Conservation (phyloP, 2,888 invertebrate species). For the Heliconius sara region DNA sequence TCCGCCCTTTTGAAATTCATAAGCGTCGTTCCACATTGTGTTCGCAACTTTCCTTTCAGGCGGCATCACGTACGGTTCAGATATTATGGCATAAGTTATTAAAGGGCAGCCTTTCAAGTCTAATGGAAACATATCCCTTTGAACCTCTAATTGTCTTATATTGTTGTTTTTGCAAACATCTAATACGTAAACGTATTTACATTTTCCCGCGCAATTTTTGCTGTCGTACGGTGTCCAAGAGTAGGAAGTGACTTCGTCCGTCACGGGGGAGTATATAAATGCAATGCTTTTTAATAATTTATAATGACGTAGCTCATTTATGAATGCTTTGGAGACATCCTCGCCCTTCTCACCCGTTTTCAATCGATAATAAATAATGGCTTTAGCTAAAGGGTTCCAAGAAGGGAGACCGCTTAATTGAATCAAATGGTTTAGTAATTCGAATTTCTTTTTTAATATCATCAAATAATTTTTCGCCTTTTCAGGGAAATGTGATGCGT, state of each 20-base stretch:
- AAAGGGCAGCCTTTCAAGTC: constrained; percentile 77
- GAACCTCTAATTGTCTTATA: constrained; percentile 61
- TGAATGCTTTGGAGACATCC: constrained; percentile 66
- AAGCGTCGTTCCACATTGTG: constrained; percentile 64
- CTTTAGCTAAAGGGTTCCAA: constrained; percentile 81
- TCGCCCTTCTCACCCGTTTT: constrained; percentile 61
- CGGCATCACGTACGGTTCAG: constrained; percentile 80
- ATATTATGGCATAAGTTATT: constrained; percentile 71
- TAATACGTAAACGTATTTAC: constrained; percentile 70
- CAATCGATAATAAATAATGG: constrained; percentile 73
- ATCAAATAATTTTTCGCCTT: constrained; percentile 83
- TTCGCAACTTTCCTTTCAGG: constrained; percentile 62
- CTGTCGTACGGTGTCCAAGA: constrained; percentile 77
- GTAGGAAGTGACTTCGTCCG: constrained; percentile 69
- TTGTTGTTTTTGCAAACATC: constrained; percentile 68
- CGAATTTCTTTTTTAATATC: constrained; percentile 78
- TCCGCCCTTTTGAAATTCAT: constrained; percentile 70
- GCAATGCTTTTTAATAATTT: constrained; percentile 74
- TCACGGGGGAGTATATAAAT: constrained; percentile 65
- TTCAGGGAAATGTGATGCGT: constrained; percentile 81
- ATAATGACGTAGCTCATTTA: constrained; percentile 70
- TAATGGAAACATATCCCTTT: constrained; percentile 70
- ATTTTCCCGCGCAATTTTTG: constrained; percentile 73
- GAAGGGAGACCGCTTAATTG: constrained; percentile 78
- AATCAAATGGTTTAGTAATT: constrained; percentile 74